A percentile compares a stretch with the other conserved stretches of the same genome.
phyloP scores from a whole-genome alignment of 2,888 invertebrate species.

The Agonopterix heracliana region DNA sequence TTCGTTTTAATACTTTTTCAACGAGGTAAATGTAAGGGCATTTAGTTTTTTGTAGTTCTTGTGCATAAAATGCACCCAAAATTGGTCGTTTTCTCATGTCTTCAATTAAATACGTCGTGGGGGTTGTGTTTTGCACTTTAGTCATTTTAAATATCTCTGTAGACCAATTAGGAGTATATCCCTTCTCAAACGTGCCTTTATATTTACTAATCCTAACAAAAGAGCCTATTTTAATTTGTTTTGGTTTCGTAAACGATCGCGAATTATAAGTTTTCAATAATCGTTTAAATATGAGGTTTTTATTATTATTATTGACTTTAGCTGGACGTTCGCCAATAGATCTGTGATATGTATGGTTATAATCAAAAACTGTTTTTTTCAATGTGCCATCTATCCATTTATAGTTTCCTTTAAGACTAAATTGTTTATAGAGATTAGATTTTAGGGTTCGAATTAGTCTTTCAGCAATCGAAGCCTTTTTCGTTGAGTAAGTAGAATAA shows the following conservation, averaged over 20 bases:
- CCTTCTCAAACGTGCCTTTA: too few species aligned
- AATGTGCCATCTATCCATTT: neutral
- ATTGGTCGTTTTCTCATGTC: neutral
- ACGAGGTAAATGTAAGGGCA: neutral
- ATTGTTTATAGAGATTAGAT: constrained; percentile 12
- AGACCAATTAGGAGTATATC: too few species aligned
- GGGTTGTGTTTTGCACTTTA: neutral
- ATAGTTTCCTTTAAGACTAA: neutral
- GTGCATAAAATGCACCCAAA: constrained; percentile 17
- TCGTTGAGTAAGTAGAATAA: neutral
- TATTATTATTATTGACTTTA: neutral
- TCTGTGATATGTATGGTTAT: neutral
- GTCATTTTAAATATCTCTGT: constrained; percentile 27
- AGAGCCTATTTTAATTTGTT: constrained; percentile 11
- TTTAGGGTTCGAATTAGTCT: neutral
- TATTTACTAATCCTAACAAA: constrained; percentile 23
- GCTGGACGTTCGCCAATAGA: neutral
- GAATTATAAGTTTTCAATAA: neutral
- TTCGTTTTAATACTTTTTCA: constrained; percentile 5
- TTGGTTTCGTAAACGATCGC: neutral
- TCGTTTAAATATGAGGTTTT: neutral
- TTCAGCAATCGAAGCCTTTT: constrained; percentile 1
- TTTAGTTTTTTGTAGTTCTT: constrained; percentile 19
- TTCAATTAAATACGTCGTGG: neutral
- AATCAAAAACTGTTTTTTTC: neutral